Percentiles rank a stretch among this genome's conserved stretches.
Evolutionary conservation across 2,888 invertebrate species (phyloP).

Genomic region (Oligia fasciuncula): DNA sequence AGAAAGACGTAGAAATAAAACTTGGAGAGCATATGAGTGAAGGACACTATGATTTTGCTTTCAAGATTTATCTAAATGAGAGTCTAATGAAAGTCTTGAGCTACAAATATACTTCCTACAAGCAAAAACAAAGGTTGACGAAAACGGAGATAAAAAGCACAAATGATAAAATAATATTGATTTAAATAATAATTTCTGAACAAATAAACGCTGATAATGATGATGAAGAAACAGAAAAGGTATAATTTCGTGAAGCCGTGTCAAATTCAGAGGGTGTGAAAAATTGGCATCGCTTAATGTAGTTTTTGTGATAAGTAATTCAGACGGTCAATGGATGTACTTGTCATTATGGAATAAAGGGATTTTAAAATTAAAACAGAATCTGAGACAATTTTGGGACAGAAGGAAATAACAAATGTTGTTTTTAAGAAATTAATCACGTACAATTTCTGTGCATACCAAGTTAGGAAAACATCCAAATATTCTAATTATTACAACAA

Average conservation of each 20-base stretch:
- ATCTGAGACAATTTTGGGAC: not conserved
- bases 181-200: conserved; percentile 20
- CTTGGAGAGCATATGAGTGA: not conserved
- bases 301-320: conserved; percentile 59
- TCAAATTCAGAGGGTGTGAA: conserved; percentile 56
- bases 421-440: not conserved
- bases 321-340: conserved; percentile 45
- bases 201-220: conserved; percentile 52
- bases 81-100: not conserved
- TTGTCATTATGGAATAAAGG: conserved; percentile 15
- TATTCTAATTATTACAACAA: not conserved
- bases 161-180: conserved; percentile 35
- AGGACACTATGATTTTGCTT: not conserved
- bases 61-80: not conserved
- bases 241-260: conserved; percentile 57
- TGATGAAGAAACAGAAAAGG: conserved; percentile 48
- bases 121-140: not conserved
- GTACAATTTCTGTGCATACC: not conserved
- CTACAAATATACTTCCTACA: not conserved
- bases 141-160: not conserved
- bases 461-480: not conserved
- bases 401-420: not conserved
- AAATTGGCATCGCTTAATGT: conserved; percentile 58
- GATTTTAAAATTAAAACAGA: not conserved
- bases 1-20: not conserved